Base-by-base conservation (phyloP, 2,888 invertebrate genomes). In the Agriopis marginaria region DNA sequence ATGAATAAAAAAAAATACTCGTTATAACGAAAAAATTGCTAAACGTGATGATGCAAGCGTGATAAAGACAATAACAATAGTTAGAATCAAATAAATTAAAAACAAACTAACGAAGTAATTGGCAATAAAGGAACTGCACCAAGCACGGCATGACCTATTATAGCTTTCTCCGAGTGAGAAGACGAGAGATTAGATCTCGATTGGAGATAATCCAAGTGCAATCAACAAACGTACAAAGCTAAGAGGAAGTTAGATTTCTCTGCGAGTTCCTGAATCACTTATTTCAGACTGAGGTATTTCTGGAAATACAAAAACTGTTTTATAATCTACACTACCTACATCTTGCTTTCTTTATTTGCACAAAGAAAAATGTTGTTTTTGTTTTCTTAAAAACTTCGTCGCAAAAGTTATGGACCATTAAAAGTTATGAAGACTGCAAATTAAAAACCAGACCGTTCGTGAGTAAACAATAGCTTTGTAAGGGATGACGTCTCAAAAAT, bases 81-180 rank as follows among this genome's bases (percentile, higher is more conserved):
- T 58, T 67, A 47, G 14, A 61, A 61, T 62, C 63, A 60, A 68
- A 71, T 71, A 70, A 72, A 73, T 70, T 69, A 70, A 54, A 63
- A 71, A 71, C 68, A 70, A 69, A 63, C 64, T 68, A 70, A 75
- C 68, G 69, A 72, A 72, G 63, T 69, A 68, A 70, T 74, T 74
- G 70, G 71, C 66, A 71, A 71, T 67, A 60, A 58, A 73, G 75
- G 68, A 74, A 71, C 67, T 72, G 71, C 70, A 69, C 72, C 75
- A 67, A 72, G 74, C 68, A 72, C 75, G 73, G 70, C 68, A 77
- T 80, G 82, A 79, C 79, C 76, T 74, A 73, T 72, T 71, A 74
- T 70, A 85, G 88, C 92, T 92, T 93, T 93, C 93, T 88, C 90
- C 80, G 77, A 87, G 82, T 81, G 79, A 82, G 82, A 82, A 86